Evolutionary conservation across 2,797 vertebrate species (phyloP).

Genomic region (Cottoperca gobio): DNA sequence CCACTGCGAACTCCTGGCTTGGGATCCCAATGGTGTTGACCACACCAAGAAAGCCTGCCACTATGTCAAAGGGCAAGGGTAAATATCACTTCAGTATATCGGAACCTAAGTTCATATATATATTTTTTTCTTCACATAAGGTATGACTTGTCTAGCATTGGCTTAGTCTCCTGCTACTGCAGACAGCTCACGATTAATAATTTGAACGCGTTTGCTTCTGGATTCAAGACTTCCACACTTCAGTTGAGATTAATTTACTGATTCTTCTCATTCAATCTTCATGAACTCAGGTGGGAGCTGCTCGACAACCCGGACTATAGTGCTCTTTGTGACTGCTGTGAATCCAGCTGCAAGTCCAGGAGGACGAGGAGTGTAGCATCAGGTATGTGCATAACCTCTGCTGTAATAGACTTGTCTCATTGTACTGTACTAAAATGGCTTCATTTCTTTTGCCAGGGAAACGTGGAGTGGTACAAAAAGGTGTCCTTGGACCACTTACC

Average conservation of each 20-base stretch:
- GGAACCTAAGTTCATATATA: background rate
- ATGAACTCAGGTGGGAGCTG: conserved; percentile 78
- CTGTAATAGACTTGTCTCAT: accelerated
- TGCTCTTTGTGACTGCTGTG: conserved; percentile 81
- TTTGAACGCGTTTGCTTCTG: too few relatives aligned
- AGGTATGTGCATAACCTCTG: conserved; percentile 49
- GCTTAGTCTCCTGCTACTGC: background rate
- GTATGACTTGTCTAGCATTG: background rate
- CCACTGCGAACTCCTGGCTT: conserved; percentile 83
- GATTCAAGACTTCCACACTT: background rate
- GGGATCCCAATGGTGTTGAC: conserved; percentile 74
- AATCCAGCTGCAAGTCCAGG: conserved; percentile 74
- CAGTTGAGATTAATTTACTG: background rate
- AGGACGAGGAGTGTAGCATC: conserved; percentile 49
- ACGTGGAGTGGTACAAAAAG: conserved; percentile 35
- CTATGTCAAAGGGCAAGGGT: conserved; percentile 74
- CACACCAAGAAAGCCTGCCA: conserved; percentile 84
- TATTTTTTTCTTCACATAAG: background rate
- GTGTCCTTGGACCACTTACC: conserved; percentile 73
- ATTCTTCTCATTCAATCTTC: background rate
- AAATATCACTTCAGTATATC: background rate
- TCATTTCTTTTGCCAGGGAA: conserved; percentile 29
- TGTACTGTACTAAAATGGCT: background rate
- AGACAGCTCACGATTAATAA: background rate
- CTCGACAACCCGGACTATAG: conserved; percentile 73